A percentile compares a stretch with the other conserved stretches of the same genome.
phyloP scores from a whole-genome alignment of 2,113 vertebrate species.

The Crotalus viridis region DNA sequence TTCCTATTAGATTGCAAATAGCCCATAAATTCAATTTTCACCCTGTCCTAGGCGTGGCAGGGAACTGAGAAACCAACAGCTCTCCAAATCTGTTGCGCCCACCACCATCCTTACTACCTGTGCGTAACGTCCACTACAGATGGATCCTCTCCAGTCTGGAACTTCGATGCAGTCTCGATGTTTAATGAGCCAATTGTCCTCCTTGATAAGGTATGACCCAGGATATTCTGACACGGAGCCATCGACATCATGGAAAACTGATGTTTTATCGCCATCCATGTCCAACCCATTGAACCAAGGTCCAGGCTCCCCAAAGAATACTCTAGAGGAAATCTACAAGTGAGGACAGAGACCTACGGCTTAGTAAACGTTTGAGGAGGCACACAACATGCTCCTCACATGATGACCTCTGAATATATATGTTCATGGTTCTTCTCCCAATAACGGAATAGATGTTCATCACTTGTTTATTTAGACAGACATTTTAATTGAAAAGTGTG shows the following conservation, averaged over 20 bases:
- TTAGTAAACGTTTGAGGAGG: neutral
- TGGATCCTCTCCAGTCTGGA: conserved; percentile 91
- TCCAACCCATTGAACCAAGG: conserved; percentile 93
- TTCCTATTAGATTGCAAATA: neutral
- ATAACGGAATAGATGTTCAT: neutral
- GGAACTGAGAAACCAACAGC: neutral
- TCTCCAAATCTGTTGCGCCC: neutral
- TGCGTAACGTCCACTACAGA: conserved; percentile 91
- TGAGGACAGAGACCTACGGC: neutral
- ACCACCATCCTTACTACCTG: conserved; percentile 75
- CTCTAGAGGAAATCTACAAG: conserved; percentile 88
- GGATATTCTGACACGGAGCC: conserved; percentile 94
- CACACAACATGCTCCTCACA: neutral
- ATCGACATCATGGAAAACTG: conserved; percentile 90
- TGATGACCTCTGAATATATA: neutral
- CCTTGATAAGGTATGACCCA: conserved; percentile 90
- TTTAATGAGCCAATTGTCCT: conserved; percentile 94
- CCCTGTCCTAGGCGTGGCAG: neutral
- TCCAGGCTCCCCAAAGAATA: conserved; percentile 95
- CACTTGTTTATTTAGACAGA: neutral
- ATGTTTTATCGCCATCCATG: conserved; percentile 97
- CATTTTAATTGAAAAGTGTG: neutral
- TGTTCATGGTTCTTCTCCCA: neutral
- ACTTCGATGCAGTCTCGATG: conserved; percentile 92
- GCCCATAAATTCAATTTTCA: neutral